phyloP scores from a whole-genome alignment of 2,113 vertebrate species.

The Trogon surrucura region DNA sequence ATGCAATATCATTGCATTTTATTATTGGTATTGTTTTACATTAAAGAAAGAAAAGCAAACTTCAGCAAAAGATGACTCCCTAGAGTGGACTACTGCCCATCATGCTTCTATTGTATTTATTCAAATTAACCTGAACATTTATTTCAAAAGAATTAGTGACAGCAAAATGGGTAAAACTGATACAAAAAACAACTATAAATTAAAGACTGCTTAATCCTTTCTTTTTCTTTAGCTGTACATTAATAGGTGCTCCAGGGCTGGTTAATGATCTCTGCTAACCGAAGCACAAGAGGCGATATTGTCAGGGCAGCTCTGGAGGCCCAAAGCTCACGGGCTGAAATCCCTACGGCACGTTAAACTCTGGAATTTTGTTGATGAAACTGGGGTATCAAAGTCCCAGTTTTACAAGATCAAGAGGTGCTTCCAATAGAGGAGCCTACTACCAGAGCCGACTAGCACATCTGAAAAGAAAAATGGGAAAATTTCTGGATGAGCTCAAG shows the following conservation, averaged over 20 bases:
- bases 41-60: not conserved
- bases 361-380: slow-evolving; percentile 5
- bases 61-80: not conserved
- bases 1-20: not conserved
- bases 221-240: not conserved
- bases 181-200: not conserved
- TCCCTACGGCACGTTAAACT: not conserved
- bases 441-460: not conserved
- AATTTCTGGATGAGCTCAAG: not conserved
- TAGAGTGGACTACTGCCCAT: not conserved
- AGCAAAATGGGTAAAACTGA: not conserved
- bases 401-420: not conserved
- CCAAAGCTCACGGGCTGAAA: not conserved
- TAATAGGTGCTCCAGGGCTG: not conserved
- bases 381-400: not conserved
- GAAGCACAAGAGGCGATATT: not conserved
- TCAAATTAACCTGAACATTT: slow-evolving; percentile 15
- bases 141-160: not conserved
- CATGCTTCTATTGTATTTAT: not conserved
- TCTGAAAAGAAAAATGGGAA: not conserved
- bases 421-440: not conserved
- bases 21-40: not conserved
- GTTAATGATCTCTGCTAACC: not conserved
- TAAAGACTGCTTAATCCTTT: not conserved
- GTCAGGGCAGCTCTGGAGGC: not conserved